Evolutionary conservation across 2,888 invertebrate species (phyloP), one percentile per base, ranked within the genome.

Genomic region (Limnephilus lunatus): DNA sequence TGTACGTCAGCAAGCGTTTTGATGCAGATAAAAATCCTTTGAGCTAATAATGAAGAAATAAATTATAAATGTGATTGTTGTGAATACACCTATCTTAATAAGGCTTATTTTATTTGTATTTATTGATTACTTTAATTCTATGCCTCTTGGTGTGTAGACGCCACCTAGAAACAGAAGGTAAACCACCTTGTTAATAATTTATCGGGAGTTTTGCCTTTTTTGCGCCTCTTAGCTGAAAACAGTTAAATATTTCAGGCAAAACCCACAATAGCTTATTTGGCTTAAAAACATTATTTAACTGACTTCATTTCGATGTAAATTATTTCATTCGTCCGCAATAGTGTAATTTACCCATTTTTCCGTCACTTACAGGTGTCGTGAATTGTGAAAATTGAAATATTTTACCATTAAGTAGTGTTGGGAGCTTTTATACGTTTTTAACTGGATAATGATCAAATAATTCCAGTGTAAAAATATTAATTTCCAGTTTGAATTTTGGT

Each of bases 321-420:
- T 35, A 83, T 83, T 83, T 83, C 19, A 83, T 35, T 35, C 83
- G 25, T 35, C 25, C 83, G 32, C 35, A 32, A 12, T 83, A 83
- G 25, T 35, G 32, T 32, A 83, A 83, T 83, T 83, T 83, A 12
- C 83, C n/a, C 32, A 83, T 35, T 35, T 35, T 83, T n/a, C 25
- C 25, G 35, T 68, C 68, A 68, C 68, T 82, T 31, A 32, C 82
- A 32, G 83, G 83, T 32, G 32, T 83, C 32, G 35, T 25, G 83
- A 83, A 83, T 35, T 35, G 35, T 39, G 83, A 31, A 39, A 83
- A 83, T 83, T 83, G 32, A 83, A 83, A 83, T 83, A 83, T 83
- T 35, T 83, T 83, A 7, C 83, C 35, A 25, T 25, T 39, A 35
- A 83, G 35, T 39, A 39, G 35, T 25, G 35, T 35, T 83, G 35